Conservation (phyloP, 2,888 invertebrate species). For the Empis livida region DNA sequence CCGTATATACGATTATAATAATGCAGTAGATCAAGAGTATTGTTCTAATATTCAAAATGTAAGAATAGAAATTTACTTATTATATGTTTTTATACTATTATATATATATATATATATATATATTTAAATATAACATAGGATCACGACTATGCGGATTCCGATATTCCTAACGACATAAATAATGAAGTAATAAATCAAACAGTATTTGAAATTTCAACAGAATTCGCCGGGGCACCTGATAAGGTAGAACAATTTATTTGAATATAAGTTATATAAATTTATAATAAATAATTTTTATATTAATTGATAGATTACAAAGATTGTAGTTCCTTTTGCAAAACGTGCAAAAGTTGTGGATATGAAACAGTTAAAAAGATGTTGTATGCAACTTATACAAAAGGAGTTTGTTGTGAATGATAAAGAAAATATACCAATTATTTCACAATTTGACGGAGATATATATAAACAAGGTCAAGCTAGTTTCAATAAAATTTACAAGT, state of each 20-base stretch:
- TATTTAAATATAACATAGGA: not conserved
- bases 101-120: not conserved
- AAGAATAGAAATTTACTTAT: conserved; percentile 11
- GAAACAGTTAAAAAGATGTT: conserved; percentile 63
- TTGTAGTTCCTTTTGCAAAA: conserved; percentile 65
- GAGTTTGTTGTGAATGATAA: conserved; percentile 13
- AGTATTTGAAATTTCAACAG: conserved; percentile 36
- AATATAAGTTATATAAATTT: not conserved
- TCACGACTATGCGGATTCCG: conserved; percentile 22
- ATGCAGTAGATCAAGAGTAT: conserved; percentile 41
- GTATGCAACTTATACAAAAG: conserved; percentile 51
- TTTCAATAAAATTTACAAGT: conserved; percentile 44
- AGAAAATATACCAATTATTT: conserved; percentile 17
- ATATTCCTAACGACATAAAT: conserved; percentile 22
- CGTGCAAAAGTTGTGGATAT: conserved; percentile 79
- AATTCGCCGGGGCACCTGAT: conserved; percentile 54
- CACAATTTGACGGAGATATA: conserved; percentile 18
- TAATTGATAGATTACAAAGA: conserved; percentile 46
- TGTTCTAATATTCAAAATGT: conserved; percentile 30
- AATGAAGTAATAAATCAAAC: conserved; percentile 20
- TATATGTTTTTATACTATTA: not conserved
- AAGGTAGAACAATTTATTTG: conserved; percentile 21
- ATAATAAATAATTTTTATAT: not conserved
- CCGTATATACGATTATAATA: conserved; percentile 41
- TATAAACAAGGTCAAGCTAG: conserved; percentile 37